A percentile compares a stretch with the other conserved stretches of the same genome.
These are phyloP conservation scores for Hydrophis major DNA, from an alignment of 2,797 vertebrate genomes.

Conservation along the genomic window DNA sequence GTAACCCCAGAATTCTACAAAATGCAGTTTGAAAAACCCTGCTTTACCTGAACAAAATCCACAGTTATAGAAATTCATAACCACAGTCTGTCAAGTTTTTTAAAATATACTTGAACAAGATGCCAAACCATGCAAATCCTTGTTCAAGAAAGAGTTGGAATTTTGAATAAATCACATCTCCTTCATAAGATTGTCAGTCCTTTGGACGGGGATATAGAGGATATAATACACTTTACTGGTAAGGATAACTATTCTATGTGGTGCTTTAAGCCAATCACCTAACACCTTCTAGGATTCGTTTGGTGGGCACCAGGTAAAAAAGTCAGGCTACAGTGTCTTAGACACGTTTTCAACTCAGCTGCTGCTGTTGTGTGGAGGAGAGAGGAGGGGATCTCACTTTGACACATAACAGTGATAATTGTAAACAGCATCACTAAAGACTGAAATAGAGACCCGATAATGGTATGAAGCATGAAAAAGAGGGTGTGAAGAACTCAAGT, in stretches of 20 bases:
- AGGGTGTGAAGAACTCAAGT: slow-evolving; percentile 36
- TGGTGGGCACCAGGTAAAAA: neutral
- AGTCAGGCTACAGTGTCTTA: neutral
- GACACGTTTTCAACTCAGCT: neutral
- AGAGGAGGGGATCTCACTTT: neutral
- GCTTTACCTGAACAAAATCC: neutral
- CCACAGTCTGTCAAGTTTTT: neutral
- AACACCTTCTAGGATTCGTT: neutral
- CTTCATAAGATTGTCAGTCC: neutral
- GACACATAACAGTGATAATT: slow-evolving; percentile 30
- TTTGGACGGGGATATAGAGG: neutral
- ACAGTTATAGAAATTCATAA: neutral
- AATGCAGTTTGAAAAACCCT: neutral
- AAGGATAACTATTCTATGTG: neutral
- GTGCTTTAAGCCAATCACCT: neutral
- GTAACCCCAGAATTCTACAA: neutral
- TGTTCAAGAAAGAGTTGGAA: neutral
- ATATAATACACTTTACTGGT: rapidly evolving
- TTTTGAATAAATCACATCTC: neutral
- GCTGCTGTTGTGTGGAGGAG: neutral
- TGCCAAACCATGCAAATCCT: neutral
- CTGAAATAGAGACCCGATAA: slow-evolving; percentile 44
- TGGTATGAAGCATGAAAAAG: slow-evolving; percentile 20
- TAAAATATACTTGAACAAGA: neutral
- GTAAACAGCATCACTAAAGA: rapidly evolving